Percentiles rank a stretch among this genome's conserved stretches.
Conservation (phyloP, 2,888 invertebrate species). For the Galerucella calmariensis region DNA sequence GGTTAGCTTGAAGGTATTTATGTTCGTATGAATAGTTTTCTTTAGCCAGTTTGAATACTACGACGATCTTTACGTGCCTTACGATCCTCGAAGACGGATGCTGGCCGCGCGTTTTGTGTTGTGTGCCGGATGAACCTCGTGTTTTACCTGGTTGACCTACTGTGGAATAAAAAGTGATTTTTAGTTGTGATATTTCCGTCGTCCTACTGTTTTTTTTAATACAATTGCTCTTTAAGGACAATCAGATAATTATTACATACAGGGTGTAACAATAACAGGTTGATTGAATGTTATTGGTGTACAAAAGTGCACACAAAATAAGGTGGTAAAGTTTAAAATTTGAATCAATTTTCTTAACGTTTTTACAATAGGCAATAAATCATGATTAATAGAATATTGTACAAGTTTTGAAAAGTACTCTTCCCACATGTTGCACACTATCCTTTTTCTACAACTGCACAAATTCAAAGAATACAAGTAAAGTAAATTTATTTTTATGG, state of each 20-base stretch:
- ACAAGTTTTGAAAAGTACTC: no score
- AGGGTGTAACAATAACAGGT: neutral
- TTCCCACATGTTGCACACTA: no score
- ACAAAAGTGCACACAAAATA: no score
- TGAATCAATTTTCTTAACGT: no score
- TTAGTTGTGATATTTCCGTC: neutral
- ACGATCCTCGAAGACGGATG: slow-evolving; percentile 19
- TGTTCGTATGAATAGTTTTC: slow-evolving; percentile 51
- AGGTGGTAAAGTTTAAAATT: no score
- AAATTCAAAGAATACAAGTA: no score
- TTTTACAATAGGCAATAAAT: no score
- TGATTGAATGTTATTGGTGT: no score
- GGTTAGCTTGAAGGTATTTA: slow-evolving; percentile 53
- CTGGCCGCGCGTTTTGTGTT: slow-evolving; percentile 9
- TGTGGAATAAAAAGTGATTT: slow-evolving; percentile 9
- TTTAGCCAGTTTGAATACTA: slow-evolving; percentile 26
- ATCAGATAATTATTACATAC: neutral
- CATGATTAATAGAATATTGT: no score
- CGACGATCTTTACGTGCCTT: slow-evolving; percentile 16
- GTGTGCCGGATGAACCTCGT: neutral
- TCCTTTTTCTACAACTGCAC: no score
- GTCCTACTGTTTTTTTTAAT: neutral
- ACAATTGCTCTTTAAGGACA: neutral
- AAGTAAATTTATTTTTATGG: no score
- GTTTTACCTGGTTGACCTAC: slow-evolving; percentile 1